Percentiles rank a stretch among this genome's conserved stretches.
Conservation (phyloP, 2,888 invertebrate species). For the Abrostola triplasia region DNA sequence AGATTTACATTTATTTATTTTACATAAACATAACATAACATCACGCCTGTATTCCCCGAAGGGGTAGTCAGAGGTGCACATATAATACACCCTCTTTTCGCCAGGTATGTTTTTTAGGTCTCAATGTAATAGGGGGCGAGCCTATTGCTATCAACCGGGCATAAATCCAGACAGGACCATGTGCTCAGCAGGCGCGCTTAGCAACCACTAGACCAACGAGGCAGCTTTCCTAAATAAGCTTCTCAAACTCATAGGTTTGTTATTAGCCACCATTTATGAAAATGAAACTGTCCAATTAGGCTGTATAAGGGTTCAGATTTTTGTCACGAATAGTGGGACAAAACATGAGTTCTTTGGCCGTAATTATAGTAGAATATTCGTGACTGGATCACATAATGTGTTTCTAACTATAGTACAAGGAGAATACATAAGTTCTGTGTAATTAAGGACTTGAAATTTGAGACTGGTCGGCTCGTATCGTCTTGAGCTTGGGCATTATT, state of each 20-base stretch:
- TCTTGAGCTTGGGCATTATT: neutral
- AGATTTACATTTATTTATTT: too few relatives aligned
- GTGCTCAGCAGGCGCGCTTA: too few relatives aligned
- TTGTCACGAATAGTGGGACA: conserved; percentile 49
- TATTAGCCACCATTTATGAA: conserved; percentile 45
- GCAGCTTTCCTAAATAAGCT: conserved; percentile 5
- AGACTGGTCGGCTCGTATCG: neutral
- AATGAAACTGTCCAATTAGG: conserved; percentile 58
- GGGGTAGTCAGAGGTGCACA: too few relatives aligned
- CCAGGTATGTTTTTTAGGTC: too few relatives aligned
- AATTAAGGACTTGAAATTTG: conserved; percentile 19
- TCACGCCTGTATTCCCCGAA: too few relatives aligned
- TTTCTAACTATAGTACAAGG: conserved; percentile 2
- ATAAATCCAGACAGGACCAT: too few relatives aligned
- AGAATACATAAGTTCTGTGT: conserved; percentile 12
- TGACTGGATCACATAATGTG: conserved; percentile 47
- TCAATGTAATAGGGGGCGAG: too few relatives aligned
- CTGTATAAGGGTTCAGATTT: conserved; percentile 42
- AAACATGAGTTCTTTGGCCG: conserved; percentile 36
- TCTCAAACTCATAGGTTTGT: conserved; percentile 17
- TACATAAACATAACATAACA: too few relatives aligned
- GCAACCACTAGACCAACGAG: too few relatives aligned
- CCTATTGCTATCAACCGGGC: too few relatives aligned
- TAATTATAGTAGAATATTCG: conserved; percentile 53
- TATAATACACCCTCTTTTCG: too few relatives aligned